These are phyloP conservation scores for Pungitius pungitius DNA, from an alignment of 2,113 vertebrate genomes.

Conservation along the genomic window DNA sequence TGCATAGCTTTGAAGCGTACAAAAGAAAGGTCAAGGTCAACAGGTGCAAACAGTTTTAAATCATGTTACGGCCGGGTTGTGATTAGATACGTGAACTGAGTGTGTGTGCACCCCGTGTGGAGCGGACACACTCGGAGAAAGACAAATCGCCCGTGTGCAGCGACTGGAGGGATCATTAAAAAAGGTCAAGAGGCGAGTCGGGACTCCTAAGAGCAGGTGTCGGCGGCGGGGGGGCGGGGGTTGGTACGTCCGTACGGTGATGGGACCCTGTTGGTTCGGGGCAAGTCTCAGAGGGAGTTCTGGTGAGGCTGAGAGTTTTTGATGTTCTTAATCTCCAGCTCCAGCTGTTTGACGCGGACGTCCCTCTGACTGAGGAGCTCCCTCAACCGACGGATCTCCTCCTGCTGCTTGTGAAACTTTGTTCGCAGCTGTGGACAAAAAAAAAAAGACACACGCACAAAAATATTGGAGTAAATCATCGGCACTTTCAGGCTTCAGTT, in stretches of 20 bases:
- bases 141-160: conserved; percentile 34
- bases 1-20: conserved; percentile 75
- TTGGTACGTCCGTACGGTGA: conserved; percentile 33
- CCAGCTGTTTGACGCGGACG: conserved; percentile 87
- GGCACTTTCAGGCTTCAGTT: neutral
- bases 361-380: conserved; percentile 87
- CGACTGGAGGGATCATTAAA: conserved; percentile 6
- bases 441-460: conserved; percentile 25
- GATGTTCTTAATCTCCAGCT: conserved; percentile 90
- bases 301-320: conserved; percentile 57
- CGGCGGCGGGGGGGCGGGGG: conserved; percentile 3
- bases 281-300: conserved; percentile 67
- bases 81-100: conserved; percentile 54
- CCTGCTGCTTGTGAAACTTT: conserved; percentile 92
- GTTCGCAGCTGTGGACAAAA: conserved; percentile 84
- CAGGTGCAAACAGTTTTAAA: conserved; percentile 56
- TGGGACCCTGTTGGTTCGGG: too few relatives aligned
- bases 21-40: conserved; percentile 49
- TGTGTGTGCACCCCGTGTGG: conserved; percentile 41
- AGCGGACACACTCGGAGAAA: conserved; percentile 16
- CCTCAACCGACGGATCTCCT: conserved; percentile 90
- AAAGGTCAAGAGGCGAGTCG: conserved; percentile 20
- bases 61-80: conserved; percentile 9
- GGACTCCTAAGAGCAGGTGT: conserved; percentile 12
- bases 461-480: conserved; percentile 1